Percentiles rank a stretch among this genome's conserved stretches.
Evolutionary conservation across 2,888 invertebrate species (phyloP).

Genomic region (Oeneis ivallda): DNA sequence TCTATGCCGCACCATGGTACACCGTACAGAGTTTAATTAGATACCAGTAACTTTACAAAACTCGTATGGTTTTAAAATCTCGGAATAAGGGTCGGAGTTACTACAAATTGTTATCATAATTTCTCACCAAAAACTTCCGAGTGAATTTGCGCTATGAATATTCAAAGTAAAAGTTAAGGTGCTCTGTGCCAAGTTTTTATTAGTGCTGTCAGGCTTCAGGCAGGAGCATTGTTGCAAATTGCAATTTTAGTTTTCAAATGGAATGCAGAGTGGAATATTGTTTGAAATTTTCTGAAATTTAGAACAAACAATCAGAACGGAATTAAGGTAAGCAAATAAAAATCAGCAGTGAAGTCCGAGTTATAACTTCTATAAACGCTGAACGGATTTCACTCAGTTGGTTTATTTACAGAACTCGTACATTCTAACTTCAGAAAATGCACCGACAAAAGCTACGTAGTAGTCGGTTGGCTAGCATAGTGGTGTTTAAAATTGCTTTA

Average conservation of each 20-base stretch:
- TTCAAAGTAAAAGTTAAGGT: slow-evolving; percentile 71
- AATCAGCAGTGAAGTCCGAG: background rate
- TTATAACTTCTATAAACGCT: background rate
- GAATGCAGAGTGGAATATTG: slow-evolving; percentile 10
- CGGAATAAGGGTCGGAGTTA: slow-evolving; percentile 60
- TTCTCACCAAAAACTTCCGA: slow-evolving; percentile 78
- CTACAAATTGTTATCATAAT: slow-evolving; percentile 78
- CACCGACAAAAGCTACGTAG: background rate
- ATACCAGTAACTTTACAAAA: background rate
- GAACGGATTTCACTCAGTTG: background rate
- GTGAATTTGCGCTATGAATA: slow-evolving; percentile 75
- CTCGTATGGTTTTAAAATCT: slow-evolving; percentile 46
- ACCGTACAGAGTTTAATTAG: too few relatives aligned
- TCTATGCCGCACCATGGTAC: too few relatives aligned
- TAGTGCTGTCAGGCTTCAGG: slow-evolving; percentile 66
- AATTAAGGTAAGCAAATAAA: background rate
- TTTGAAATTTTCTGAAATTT: slow-evolving; percentile 1
- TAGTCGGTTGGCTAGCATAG: background rate
- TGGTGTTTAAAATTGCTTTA: too few relatives aligned
- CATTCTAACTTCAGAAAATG: background rate
- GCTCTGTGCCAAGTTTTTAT: slow-evolving; percentile 70
- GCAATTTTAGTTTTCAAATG: slow-evolving; percentile 48
- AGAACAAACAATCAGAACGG: slow-evolving; percentile 4
- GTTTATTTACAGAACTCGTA: background rate
- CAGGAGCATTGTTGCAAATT: slow-evolving; percentile 64